These are phyloP conservation scores for Gonatopus flavifemur DNA, from an alignment of 1,140 invertebrate species.

Conservation along the genomic window DNA sequence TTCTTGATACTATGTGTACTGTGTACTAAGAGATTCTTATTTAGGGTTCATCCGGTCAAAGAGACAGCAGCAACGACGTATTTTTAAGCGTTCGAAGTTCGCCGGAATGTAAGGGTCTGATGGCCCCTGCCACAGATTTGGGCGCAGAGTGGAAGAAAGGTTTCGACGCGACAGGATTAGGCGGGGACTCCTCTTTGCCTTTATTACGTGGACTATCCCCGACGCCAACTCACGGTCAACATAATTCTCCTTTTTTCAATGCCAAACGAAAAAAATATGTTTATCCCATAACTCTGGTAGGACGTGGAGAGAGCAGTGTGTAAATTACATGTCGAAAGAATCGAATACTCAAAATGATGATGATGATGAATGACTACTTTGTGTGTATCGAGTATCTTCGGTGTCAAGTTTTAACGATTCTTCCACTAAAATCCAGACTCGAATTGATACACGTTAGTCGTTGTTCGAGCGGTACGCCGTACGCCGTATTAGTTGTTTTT, in stretches of 20 bases:
- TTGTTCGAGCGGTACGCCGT: no score
- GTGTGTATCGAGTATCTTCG: no score
- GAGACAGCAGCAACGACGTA: constrained; percentile 44
- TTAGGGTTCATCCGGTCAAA: constrained; percentile 42
- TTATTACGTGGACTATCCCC: constrained; percentile 60
- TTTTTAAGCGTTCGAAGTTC: constrained; percentile 48
- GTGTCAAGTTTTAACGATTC: no score
- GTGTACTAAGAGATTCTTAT: background rate
- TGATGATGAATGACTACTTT: no score
- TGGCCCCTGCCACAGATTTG: constrained; percentile 56
- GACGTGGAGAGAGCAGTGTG: constrained; percentile 62
- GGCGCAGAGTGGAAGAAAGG: constrained; percentile 52
- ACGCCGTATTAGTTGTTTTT: no score
- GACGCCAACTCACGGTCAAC: constrained; percentile 51
- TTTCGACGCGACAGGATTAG: constrained; percentile 38
- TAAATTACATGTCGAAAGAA: no score
- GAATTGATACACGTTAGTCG: no score
- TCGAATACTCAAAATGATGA: no score
- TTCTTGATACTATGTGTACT: background rate
- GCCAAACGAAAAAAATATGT: constrained; percentile 65
- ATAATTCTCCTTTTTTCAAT: constrained; percentile 60
- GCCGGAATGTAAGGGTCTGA: constrained; percentile 47
- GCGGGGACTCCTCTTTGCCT: constrained; percentile 60
- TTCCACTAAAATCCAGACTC: no score
- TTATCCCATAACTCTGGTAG: constrained; percentile 60